These are phyloP conservation scores for Seladonia tumulorum DNA, from an alignment of 2,888 invertebrate genomes.

Conservation along the genomic window DNA sequence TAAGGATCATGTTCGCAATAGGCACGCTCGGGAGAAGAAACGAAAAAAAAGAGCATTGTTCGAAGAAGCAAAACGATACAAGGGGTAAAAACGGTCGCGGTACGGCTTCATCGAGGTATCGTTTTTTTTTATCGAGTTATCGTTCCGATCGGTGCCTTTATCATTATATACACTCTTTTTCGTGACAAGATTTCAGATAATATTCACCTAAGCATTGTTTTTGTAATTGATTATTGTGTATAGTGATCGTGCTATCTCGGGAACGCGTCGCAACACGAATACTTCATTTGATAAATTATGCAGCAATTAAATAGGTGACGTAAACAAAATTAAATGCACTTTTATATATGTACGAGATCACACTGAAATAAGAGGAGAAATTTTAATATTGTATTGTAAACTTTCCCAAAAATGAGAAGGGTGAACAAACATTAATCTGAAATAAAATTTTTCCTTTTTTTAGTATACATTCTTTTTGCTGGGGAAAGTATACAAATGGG, in stretches of 20 bases:
- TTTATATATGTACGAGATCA: not conserved
- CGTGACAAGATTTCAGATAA: not conserved
- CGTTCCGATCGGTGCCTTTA: constrained; percentile 30
- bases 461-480: not conserved
- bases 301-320: not conserved
- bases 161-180: not conserved
- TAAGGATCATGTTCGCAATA: constrained; percentile 48
- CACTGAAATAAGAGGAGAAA: not conserved
- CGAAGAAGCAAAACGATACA: constrained; percentile 49
- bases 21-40: constrained; percentile 10
- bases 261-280: not conserved
- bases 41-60: constrained; percentile 21
- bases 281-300: not conserved
- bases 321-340: not conserved
- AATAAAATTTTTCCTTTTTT: not conserved
- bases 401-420: not conserved
- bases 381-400: not conserved
- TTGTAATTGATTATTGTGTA: not conserved
- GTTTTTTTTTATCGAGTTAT: constrained; percentile 26
- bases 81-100: constrained; percentile 38
- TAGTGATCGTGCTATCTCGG: not conserved
- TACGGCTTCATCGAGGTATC: constrained; percentile 33
- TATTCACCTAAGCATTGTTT: not conserved
- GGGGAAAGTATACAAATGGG: not conserved
- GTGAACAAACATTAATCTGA: not conserved